Base-by-base conservation (phyloP, 2,113 vertebrate genomes). In the Hyaena hyaena region DNA sequence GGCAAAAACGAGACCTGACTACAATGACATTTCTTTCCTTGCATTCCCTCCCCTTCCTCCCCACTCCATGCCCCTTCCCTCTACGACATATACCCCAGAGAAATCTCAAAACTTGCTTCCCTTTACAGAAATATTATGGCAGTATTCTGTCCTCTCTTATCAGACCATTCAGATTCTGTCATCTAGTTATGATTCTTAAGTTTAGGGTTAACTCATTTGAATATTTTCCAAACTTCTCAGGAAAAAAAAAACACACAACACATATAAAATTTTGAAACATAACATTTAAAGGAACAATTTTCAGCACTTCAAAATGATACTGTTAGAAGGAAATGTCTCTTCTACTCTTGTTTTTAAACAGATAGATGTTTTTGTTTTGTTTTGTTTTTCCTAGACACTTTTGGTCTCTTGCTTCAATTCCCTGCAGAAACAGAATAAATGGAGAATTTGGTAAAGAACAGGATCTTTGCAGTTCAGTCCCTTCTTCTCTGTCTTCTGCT, bases 141-240 rank as follows among this genome's bases (percentile, higher is more conserved):
- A 92, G 31, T 82, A 71, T 63, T 9, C 71, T 77, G 23, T 35
- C 15, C 19, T 73, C 69, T 65, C 33, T 86, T 86, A 73, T 82
- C 53, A 65, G 43, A 31, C 33, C 9, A 55, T 28, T 91, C 2
- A 65, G 63, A 81, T 89, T 11, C 65, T 81, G 68, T 39, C 26
- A 90, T 17, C 12, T 87, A n/a, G 26, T 73, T 88, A 39, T 88
- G 94, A 53, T 82, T 93, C 61, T 82, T 82, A 82, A 80, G 7
- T 93, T 93, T 61, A 79, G 12, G 45, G 28, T 71, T 81, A 94
- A 58, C 17, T 55, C 26, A 66, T 63, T n/a, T 55, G 73, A 80
- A 35, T 95, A 83, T n/a, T 92, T 94, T 35, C 39, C 24, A 92
- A 71, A 55, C n/a, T 87, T 77, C 61, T 96, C 26, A 71, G n/a